Conservation (phyloP, 1,140 invertebrate species). For the Drosophila lacertosa region DNA sequence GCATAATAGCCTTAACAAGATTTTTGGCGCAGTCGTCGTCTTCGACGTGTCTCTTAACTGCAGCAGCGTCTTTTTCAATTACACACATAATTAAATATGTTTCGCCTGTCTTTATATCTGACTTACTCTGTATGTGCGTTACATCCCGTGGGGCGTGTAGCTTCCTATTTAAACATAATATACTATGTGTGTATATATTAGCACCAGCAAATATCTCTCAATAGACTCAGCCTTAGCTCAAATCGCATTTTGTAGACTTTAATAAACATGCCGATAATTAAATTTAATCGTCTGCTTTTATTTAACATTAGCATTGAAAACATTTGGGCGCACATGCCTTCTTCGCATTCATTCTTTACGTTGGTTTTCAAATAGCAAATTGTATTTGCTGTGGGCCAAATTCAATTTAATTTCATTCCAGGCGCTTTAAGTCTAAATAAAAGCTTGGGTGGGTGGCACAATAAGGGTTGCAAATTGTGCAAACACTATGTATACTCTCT, state of each 20-base stretch:
- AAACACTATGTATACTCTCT: constrained; percentile 56
- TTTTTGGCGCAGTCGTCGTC: constrained; percentile 24
- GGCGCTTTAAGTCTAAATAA: constrained; percentile 36
- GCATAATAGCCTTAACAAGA: constrained; percentile 60
- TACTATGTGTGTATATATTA: constrained; percentile 6
- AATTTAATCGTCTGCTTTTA: constrained; percentile 76
- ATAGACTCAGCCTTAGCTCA: constrained; percentile 39
- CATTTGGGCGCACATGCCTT: constrained; percentile 35
- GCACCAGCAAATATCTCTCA: constrained; percentile 58
- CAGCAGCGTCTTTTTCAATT: constrained; percentile 78
- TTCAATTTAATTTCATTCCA: constrained; percentile 58
- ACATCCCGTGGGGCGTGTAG: constrained; percentile 38
- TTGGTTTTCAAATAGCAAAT: constrained; percentile 43
- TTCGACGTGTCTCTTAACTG: constrained; percentile 61
- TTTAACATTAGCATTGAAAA: constrained; percentile 63
- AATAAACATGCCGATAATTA: constrained; percentile 77
- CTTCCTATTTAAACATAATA: constrained; percentile 33
- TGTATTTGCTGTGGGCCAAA: constrained; percentile 70
- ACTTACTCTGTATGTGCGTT: constrained; percentile 28
- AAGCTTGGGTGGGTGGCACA: constrained; percentile 43
- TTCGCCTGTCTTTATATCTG: constrained; percentile 32
- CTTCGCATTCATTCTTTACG: not conserved
- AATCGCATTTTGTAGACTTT: constrained; percentile 70
- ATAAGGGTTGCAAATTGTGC: constrained; percentile 28
- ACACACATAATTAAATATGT: constrained; percentile 81